phyloP scores from a whole-genome alignment of 2,888 invertebrate genomes.

The Trilocha varians region DNA sequence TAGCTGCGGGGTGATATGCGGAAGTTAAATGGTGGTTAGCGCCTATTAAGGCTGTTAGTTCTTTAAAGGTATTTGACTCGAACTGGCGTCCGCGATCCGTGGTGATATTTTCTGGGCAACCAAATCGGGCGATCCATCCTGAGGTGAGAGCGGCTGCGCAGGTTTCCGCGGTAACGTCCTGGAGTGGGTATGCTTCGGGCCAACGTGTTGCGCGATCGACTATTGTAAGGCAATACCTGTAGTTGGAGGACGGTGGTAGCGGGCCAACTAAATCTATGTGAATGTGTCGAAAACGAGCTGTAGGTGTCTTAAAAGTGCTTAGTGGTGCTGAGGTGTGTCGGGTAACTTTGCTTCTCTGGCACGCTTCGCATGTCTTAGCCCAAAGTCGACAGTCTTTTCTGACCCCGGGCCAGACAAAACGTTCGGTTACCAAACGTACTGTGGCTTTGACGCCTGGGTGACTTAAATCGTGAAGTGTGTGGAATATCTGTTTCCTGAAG shows the following conservation, averaged over 20 bases:
- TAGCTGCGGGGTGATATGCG: constrained; percentile 17
- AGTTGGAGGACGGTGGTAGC: constrained; percentile 10
- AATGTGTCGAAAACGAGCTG: no score
- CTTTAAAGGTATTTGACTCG: constrained; percentile 15
- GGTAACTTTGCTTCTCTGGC: no score
- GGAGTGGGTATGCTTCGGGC: constrained; percentile 32
- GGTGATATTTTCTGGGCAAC: constrained; percentile 27
- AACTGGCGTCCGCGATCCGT: constrained; percentile 27
- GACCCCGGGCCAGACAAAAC: no score
- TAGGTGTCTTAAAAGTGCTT: no score
- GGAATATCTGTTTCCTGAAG: no score
- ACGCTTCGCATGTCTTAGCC: no score
- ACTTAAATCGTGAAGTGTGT: no score
- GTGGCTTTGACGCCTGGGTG: no score
- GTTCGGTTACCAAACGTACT: no score
- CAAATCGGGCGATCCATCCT: constrained; percentile 44
- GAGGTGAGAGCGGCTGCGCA: constrained; percentile 29
- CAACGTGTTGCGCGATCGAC: constrained; percentile 32
- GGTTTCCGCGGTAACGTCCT: constrained; percentile 32
- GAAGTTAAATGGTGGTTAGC: constrained; percentile 13
- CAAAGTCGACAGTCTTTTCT: no score
- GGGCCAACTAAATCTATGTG: constrained; percentile 19
- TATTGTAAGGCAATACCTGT: constrained; percentile 19
- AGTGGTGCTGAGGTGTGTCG: no score
- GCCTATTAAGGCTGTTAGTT: constrained; percentile 6